phyloP scores from a whole-genome alignment of 23 tunicate species.

The Halocynthia roretzi region DNA sequence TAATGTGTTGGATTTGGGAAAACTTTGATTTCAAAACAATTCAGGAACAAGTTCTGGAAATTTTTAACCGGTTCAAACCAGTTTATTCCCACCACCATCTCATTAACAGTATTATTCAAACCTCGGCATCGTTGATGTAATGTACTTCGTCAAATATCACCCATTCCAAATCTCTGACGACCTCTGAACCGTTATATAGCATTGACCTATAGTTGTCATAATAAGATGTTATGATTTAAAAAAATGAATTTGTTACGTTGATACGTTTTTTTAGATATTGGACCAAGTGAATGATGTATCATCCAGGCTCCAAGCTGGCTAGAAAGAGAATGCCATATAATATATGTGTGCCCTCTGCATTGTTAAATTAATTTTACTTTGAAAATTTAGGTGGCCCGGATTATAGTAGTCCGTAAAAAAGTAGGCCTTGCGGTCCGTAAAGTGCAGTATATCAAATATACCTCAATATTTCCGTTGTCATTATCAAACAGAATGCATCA shows the following conservation, averaged over 20 bases:
- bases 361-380: too few relatives aligned
- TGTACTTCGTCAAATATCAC: constrained; percentile 99
- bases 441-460: neutral
- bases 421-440: neutral
- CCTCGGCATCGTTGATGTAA: constrained; percentile 96
- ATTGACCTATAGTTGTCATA: constrained; percentile 46
- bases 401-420: neutral
- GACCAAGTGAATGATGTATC: too few relatives aligned
- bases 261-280: too few relatives aligned
- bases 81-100: neutral
- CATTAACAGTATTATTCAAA: constrained; percentile 7
- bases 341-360: too few relatives aligned
- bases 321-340: too few relatives aligned
- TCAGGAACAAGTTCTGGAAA: neutral
- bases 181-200: constrained; percentile 97
- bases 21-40: neutral
- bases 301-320: too few relatives aligned
- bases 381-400: too few relatives aligned
- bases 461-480: constrained; percentile 98
- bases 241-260: too few relatives aligned
- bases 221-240: too few relatives aligned
- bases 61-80: too few relatives aligned
- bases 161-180: constrained; percentile 96
- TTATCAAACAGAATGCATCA: constrained; percentile 86
- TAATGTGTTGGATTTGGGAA: neutral